A percentile compares a stretch with the other conserved stretches of the same genome.
These are phyloP conservation scores for Otolemur crassicaudatus DNA, from an alignment of 2,797 vertebrate genomes.

Conservation along the genomic window DNA sequence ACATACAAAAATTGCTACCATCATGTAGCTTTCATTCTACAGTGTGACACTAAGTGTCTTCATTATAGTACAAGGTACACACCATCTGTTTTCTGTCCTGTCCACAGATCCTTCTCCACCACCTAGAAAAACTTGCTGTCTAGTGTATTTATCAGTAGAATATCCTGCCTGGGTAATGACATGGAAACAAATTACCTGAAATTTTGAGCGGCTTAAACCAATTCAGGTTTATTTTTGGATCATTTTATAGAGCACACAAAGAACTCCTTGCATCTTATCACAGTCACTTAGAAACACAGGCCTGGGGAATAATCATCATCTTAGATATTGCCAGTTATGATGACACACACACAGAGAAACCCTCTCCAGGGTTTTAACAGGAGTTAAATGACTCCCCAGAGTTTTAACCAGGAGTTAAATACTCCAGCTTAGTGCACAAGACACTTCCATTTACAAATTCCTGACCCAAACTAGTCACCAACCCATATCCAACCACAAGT, in stretches of 20 bases:
- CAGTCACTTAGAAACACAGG: not conserved
- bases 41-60: not conserved
- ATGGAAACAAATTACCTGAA: not conserved
- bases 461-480: not conserved
- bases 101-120: not conserved
- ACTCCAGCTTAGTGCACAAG: not conserved
- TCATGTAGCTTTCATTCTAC: not conserved
- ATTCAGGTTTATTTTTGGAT: not conserved
- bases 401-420: constrained; percentile 5
- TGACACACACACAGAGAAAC: not conserved
- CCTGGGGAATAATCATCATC: not conserved
- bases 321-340: not conserved
- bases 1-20: not conserved
- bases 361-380: not conserved
- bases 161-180: not conserved
- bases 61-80: not conserved
- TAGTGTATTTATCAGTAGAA: not conserved
- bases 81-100: not conserved
- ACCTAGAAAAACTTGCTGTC: not conserved
- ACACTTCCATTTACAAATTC: not conserved
- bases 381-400: not conserved
- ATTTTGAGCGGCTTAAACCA: not conserved
- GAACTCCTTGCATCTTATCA: not conserved
- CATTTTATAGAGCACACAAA: not conserved
- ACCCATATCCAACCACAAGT: not conserved